Evolutionary conservation across 2,888 invertebrate species (phyloP).

Genomic region (Latrodectus hesperus): DNA sequence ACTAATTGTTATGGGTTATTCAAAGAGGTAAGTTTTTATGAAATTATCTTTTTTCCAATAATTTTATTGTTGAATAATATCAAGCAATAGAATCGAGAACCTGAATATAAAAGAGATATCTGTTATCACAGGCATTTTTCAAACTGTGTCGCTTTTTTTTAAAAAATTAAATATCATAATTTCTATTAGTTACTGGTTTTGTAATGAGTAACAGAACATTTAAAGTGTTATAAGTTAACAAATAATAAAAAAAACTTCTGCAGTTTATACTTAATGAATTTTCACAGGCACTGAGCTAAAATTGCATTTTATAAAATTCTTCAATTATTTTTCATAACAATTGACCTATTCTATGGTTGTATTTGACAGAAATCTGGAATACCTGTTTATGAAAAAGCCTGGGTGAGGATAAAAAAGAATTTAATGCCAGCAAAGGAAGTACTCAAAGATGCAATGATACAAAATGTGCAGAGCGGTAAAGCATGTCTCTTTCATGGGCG

Average conservation of each 20-base stretch:
- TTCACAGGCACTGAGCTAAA: no score
- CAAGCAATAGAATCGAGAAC: no score
- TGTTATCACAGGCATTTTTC: neutral
- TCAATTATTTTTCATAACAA: neutral
- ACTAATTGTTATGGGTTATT: no score
- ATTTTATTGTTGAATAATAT: no score
- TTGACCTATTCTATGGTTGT: neutral
- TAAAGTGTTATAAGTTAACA: neutral
- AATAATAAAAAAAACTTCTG: neutral
- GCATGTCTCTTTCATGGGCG: slow-evolving; percentile 25
- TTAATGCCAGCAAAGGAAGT: neutral
- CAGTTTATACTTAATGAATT: neutral
- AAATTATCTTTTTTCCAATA: no score
- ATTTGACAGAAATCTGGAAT: slow-evolving; percentile 25
- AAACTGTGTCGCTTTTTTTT: no score
- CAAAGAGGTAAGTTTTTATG: no score
- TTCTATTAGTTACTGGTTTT: neutral
- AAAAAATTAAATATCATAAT: neutral
- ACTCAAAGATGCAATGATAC: slow-evolving; percentile 4
- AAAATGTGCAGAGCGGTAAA: slow-evolving; percentile 18
- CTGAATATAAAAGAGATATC: no score
- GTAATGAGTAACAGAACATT: neutral
- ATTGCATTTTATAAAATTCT: no score
- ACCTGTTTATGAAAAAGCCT: slow-evolving; percentile 5
- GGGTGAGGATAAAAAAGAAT: slow-evolving; percentile 3